These are phyloP conservation scores for Scomberomorus guttatus DNA, from an alignment of 2,797 vertebrate genomes.

Conservation along the genomic window DNA sequence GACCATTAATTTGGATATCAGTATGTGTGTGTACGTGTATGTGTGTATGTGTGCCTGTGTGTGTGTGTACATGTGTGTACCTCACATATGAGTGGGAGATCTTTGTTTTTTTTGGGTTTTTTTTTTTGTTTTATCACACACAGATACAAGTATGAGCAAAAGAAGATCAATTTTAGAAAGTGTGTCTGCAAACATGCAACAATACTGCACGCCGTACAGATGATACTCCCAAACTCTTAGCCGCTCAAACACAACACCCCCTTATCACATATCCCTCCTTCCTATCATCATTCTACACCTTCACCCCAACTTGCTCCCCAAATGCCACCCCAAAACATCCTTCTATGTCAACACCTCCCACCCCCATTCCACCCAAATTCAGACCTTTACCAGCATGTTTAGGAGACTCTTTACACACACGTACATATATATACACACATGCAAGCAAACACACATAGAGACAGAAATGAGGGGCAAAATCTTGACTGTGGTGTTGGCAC, in stretches of 20 bases:
- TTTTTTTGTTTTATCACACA: slow-evolving; percentile 63
- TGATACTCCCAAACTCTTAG: slow-evolving; percentile 22
- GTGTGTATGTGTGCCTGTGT: slow-evolving; percentile 21
- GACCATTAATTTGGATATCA: slow-evolving; percentile 95
- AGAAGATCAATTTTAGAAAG: slow-evolving; percentile 47
- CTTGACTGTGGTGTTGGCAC: neutral
- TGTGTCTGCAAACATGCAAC: slow-evolving; percentile 22
- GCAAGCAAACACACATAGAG: neutral
- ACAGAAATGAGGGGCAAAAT: neutral
- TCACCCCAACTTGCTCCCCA: slow-evolving; percentile 69
- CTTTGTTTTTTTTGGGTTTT: too few relatives aligned
- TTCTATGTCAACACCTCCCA: slow-evolving; percentile 79
- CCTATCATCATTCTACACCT: slow-evolving; percentile 80
- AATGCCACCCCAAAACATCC: slow-evolving; percentile 83
- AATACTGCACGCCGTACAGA: slow-evolving; percentile 11
- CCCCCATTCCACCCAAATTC: slow-evolving; percentile 48
- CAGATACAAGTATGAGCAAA: slow-evolving; percentile 47
- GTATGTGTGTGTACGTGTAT: slow-evolving; percentile 68
- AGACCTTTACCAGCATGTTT: slow-evolving; percentile 33
- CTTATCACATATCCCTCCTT: slow-evolving; percentile 70
- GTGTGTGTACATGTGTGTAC: slow-evolving; percentile 20
- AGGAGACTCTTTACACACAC: neutral
- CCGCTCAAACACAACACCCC: slow-evolving; percentile 44
- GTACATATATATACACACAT: neutral
- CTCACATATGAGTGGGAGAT: slow-evolving; percentile 41